phyloP scores from a whole-genome alignment of 2,888 invertebrate species.

The Tipula vernalis region DNA sequence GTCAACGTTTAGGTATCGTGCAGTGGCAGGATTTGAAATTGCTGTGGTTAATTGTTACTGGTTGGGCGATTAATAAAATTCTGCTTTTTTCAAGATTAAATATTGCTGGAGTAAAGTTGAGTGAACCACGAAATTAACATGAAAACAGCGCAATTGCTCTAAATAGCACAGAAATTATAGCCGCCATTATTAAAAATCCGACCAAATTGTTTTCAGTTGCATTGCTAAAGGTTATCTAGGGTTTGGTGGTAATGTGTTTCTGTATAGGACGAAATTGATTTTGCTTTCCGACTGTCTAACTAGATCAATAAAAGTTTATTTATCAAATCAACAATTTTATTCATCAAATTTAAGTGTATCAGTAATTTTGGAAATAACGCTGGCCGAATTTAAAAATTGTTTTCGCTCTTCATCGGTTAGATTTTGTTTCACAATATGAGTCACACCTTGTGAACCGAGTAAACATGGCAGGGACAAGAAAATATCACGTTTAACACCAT shows the following conservation, averaged over 20 bases:
- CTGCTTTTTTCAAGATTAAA: neutral
- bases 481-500: constrained; percentile 59
- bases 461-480: constrained; percentile 67
- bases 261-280: neutral
- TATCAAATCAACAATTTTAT: too few species aligned
- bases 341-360: neutral
- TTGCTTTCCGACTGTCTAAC: neutral
- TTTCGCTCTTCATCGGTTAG: too few species aligned
- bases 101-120: neutral
- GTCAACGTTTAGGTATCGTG: neutral
- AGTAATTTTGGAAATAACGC: too few species aligned
- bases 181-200: neutral
- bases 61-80: neutral
- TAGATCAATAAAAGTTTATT: too few species aligned
- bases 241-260: neutral
- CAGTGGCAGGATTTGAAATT: neutral
- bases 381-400: too few species aligned
- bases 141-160: neutral
- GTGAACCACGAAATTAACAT: neutral
- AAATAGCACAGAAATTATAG: neutral
- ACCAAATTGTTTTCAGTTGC: neutral
- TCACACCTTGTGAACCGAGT: constrained; percentile 48
- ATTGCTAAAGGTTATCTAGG: neutral
- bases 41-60: neutral
- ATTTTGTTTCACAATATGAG: constrained; percentile 38